Base-by-base conservation (phyloP, 2,113 vertebrate species). In the Uropsilus gracilis region DNA sequence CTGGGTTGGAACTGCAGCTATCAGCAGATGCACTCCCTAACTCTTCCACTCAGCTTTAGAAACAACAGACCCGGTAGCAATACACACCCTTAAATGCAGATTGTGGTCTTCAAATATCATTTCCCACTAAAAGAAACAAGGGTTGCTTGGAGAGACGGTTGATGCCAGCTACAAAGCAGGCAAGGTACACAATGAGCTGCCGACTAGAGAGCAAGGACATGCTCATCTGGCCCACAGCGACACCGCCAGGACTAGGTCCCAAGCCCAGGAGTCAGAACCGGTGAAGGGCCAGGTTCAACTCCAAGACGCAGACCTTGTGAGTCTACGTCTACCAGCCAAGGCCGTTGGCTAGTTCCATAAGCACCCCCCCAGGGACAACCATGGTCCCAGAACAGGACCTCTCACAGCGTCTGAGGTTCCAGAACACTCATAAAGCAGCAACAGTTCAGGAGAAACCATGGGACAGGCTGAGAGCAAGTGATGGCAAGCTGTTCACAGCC, bases 41-140 rank as follows among this genome's bases (percentile, higher is more conserved):
- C 4, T 88, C 50, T 76, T 85, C 59, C 42, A 34, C 50, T 78
- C 44, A 78, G 16, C n/a, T 83, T 55, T 86, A 68, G 63, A 91
- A 94, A 85, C 30, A 26, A 81, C 4, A 11, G 44, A 76, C 28
- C 12, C 50, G 85, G 3, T 73, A 94, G 42, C 53, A 72, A 78
- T 34, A 22, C 14, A 32, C 14, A 44, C 37, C 5, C n/a, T 94
- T 96, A 81, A 93, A 76, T 93, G 42, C 17, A 94, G 66, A 59
- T 8, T 32, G 6, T 61, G 7, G 8, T 81, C 39, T 42, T 85
- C 30, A 91, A 91, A 81, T 89, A 59, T 28, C 26, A 82, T 83
- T 72, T 77, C 46, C 46, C 42, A 78, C 16, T 76, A 78, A 80
- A 81, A 93, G n/a, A 81, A 93, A 66, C 20, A 48, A 61, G 34